Conservation (phyloP, 2,113 vertebrate species). For the Phylloscopus whistleri region DNA sequence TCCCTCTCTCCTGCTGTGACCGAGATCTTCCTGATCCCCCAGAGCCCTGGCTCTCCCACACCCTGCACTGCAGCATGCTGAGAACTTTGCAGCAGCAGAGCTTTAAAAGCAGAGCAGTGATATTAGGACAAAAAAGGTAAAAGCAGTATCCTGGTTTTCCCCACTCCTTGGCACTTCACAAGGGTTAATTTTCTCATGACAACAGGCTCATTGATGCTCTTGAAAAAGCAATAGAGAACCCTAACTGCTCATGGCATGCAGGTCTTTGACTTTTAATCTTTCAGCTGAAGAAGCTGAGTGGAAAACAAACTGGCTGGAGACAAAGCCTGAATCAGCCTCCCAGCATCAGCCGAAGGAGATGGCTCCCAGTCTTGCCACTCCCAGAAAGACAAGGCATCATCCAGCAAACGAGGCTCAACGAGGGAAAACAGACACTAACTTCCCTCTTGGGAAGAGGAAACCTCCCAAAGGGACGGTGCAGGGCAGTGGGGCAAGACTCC, state of each 20-base stretch:
- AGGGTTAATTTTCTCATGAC: constrained; percentile 4
- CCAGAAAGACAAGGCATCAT: neutral
- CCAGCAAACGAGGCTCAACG: neutral
- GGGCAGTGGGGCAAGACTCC: neutral
- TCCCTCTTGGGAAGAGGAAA: neutral
- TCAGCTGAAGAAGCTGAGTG: neutral
- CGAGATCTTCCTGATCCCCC: neutral
- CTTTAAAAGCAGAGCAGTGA: neutral
- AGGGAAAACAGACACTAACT: neutral
- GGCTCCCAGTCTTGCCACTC: neutral
- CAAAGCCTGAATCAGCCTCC: neutral
- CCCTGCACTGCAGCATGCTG: neutral
- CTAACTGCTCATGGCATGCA: neutral
- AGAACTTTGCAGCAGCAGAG: neutral
- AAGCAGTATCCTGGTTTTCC: neutral
- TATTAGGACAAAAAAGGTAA: neutral
- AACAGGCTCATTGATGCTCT: neutral
- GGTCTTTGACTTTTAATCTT: constrained; percentile 2
- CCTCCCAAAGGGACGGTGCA: neutral
- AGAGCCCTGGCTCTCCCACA: neutral
- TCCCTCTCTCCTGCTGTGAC: rapidly evolving
- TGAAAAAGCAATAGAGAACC: neutral
- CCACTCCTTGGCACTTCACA: neutral
- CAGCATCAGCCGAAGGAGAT: neutral
- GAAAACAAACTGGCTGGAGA: neutral